Evolutionary conservation across 2,888 invertebrate genomes (phyloP).

Genomic region (Nephrotoma appendiculata): DNA sequence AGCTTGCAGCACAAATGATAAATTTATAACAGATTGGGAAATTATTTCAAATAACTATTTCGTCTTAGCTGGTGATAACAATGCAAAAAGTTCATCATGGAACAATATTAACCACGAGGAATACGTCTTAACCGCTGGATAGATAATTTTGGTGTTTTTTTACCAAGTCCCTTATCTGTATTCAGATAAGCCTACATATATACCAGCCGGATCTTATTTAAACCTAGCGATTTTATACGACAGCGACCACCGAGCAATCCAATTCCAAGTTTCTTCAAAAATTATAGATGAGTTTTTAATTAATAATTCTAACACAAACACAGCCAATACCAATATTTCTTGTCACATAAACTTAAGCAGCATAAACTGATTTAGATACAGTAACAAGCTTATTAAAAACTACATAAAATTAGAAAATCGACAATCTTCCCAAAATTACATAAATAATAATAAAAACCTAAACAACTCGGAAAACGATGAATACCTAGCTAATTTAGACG

Average conservation of each 20-base stretch:
- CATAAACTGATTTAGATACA: background rate
- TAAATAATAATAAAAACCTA: background rate
- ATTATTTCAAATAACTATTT: background rate
- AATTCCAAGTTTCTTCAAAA: background rate
- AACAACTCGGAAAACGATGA: background rate
- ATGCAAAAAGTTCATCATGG: background rate
- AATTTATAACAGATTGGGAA: background rate
- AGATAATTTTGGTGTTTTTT: too few species aligned
- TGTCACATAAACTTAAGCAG: background rate
- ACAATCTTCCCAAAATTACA: background rate
- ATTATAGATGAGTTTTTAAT: background rate
- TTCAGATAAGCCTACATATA: background rate
- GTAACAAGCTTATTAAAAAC: background rate
- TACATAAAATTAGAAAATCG: background rate
- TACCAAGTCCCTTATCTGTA: background rate
- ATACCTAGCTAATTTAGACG: background rate
- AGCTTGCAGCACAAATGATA: background rate
- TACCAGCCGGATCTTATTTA: background rate
- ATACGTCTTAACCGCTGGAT: too few species aligned
- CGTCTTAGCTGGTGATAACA: background rate
- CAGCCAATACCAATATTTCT: background rate
- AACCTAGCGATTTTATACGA: background rate
- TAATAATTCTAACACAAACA: background rate
- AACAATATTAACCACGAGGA: background rate
- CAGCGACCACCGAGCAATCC: background rate